A percentile compares a stretch with the other conserved stretches of the same genome.
Evolutionary conservation across 2,888 invertebrate genomes (phyloP).

Genomic region (Oeneis ivallda): DNA sequence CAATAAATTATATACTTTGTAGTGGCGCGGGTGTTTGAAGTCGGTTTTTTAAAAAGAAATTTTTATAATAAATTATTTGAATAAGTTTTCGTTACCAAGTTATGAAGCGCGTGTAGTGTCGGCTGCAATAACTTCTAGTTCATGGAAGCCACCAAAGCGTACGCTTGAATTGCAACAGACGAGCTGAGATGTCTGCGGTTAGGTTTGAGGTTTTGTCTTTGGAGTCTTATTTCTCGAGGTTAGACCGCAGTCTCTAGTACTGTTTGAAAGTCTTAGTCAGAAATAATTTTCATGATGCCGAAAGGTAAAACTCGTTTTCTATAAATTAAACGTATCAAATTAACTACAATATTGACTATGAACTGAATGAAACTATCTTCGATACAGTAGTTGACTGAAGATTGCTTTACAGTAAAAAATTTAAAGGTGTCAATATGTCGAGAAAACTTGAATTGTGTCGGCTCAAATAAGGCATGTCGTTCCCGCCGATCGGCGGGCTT

Average conservation of each 20-base stretch:
- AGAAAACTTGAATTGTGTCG: not conserved
- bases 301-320: not conserved
- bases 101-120: not conserved
- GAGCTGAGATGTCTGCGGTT: not conserved
- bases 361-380: not conserved
- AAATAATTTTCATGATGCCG: not conserved
- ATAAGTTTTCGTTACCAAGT: not conserved
- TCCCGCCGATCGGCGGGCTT: not conserved
- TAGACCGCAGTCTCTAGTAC: not conserved
- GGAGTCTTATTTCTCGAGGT: not conserved
- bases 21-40: too few relatives aligned
- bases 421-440: constrained; percentile 8
- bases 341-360: not conserved
- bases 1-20: too few relatives aligned
- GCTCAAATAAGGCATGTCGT: not conserved
- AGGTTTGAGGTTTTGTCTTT: not conserved
- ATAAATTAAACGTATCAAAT: not conserved
- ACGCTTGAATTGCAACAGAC: not conserved
- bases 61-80: too few relatives aligned
- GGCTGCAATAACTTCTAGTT: not conserved
- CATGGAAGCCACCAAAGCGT: not conserved
- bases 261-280: not conserved
- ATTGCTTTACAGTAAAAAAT: not conserved
- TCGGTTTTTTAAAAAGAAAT: too few relatives aligned
- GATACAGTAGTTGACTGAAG: not conserved